Percentiles rank a stretch among this genome's conserved stretches.
phyloP scores from a whole-genome alignment of 2,797 vertebrate genomes.

The Pipistrellus pygmaeus region DNA sequence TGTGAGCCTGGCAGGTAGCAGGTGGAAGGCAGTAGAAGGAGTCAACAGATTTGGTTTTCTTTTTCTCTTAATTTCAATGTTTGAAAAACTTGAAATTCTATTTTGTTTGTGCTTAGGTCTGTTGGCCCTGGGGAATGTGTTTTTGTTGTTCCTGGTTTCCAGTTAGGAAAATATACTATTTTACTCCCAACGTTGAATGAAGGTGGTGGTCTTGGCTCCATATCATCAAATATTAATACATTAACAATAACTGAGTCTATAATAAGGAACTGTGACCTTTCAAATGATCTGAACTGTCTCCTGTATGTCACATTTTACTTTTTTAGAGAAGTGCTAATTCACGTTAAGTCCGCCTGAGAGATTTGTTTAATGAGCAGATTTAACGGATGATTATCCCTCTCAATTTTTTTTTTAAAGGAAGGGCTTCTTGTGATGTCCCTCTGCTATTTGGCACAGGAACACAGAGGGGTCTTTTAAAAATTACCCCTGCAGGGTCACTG shows the following conservation, averaged over 20 bases:
- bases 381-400: conserved; percentile 88
- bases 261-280: conserved; percentile 84
- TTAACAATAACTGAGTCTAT: conserved; percentile 81
- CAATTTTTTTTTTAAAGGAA: conserved; percentile 82
- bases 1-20: conserved; percentile 71
- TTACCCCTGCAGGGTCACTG: conserved; percentile 89
- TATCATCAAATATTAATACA: conserved; percentile 81
- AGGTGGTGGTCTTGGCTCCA: conserved; percentile 69
- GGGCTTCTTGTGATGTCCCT: conserved; percentile 84
- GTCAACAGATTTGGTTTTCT: neutral
- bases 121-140: neutral
- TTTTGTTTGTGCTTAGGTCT: neutral
- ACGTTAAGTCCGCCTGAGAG: conserved; percentile 90
- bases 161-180: neutral
- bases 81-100: neutral
- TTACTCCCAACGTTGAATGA: conserved; percentile 70
- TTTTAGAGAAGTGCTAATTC: conserved; percentile 89
- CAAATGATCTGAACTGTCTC: conserved; percentile 84
- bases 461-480: conserved; percentile 88
- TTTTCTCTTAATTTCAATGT: neutral
- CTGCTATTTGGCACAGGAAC: conserved; percentile 87
- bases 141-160: conserved; percentile 3
- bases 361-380: conserved; percentile 91
- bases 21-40: neutral
- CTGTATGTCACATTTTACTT: conserved; percentile 86